Base-by-base conservation (phyloP, 2,797 vertebrate genomes). In the Acanthornis magna region DNA sequence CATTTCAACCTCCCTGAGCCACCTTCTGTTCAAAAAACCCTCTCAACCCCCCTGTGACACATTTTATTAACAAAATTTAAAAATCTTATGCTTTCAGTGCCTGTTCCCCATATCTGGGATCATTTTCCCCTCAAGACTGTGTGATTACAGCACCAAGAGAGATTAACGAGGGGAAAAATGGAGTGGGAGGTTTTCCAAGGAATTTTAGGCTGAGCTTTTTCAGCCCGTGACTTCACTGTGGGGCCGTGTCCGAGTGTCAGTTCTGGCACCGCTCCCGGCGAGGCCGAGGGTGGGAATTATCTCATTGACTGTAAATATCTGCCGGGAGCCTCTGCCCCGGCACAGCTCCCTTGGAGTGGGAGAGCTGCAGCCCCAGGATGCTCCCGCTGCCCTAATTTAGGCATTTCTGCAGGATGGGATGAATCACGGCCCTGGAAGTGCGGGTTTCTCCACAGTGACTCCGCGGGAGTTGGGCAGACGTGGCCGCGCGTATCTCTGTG, bases 311-410 rank as follows among this genome's bases (percentile, higher is more conserved):
- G 86, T 38, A 82, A 89, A 89, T 76, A 89, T 34, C 78, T 4
- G 71, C 77, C 1, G 48, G 58, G 55, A 89, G 78, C 55, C 70
- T 48, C 42, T 42, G 62, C 25, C 45, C 68, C 76, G 5, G 68
- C 85, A 5, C 77, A 7, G 62, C 77, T 61, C 70, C 12, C 55
- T 16, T 0, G 13, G 22, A 42, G 40, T 0, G 42, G 54, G 21
- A n/a, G 47, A 11, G 70, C 47, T 7, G 48, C 70, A 2, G 86
- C 55, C 78, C 70, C 55, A 2, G 74, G 62, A 42, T 54, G 48
- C 86, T 89, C 62, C 70, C 0, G 57, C 86, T 82, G 86, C 78
- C 86, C 86, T 82, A 82, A 89, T 89, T 89, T 89, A 89, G 86
- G 78, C 86, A 89, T 82, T 82, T 76, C 36, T 68, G 86, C 71